Evolutionary conservation across 92 coral and sea anemone species (phyloP), one percentile per base, ranked within the genome.

Genomic region (Isaurus tuberculatus): DNA sequence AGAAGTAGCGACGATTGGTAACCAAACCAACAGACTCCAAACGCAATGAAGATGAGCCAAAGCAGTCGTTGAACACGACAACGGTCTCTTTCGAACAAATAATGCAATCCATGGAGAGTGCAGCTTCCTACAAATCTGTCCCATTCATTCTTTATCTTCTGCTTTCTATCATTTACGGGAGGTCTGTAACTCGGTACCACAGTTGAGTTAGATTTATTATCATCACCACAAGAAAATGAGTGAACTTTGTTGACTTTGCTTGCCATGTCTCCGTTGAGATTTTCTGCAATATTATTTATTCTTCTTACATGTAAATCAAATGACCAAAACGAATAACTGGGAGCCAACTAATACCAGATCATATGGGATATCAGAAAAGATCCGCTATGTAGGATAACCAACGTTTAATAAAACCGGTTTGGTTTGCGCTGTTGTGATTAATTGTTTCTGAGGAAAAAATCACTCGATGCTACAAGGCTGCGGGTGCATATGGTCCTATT

Each of bases 31-130:
- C 93, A 93, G 28, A 88, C 88, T 7, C 91, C 94, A 55, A 69
- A 27, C 13, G 83, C 85, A 29, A 93, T 89, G 1, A 89, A 80
- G 10, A 83, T 74, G 17, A 93, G 63, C 98, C 98, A 93, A 63
- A 89, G 29, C 20, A 81, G 9, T 34, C 82, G 60, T 61, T 93
- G 89, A 20, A 92, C 78, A 46, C 88, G 79, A 72, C 83, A 84
- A 17, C 94, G 92, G 60, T 91, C 91, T 36, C 93, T 89, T 67
- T 93, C 98, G 63, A 93, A 93, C 44, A 93, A 85, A 40, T 91
- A 93, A 63, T 93, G 98, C 58, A 93, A 75, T 0, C 98, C 95
- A 31, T 93, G 98, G 15, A 93, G 79, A 28, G 98, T 93, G 17
- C 82, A 77, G 4, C 53, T 58, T 7, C 82, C 70, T 43, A 77